A percentile compares a stretch with the other conserved stretches of the same genome.
These are phyloP conservation scores for Trichopria drosophilae DNA, from an alignment of 2,888 invertebrate genomes.

Conservation along the genomic window DNA sequence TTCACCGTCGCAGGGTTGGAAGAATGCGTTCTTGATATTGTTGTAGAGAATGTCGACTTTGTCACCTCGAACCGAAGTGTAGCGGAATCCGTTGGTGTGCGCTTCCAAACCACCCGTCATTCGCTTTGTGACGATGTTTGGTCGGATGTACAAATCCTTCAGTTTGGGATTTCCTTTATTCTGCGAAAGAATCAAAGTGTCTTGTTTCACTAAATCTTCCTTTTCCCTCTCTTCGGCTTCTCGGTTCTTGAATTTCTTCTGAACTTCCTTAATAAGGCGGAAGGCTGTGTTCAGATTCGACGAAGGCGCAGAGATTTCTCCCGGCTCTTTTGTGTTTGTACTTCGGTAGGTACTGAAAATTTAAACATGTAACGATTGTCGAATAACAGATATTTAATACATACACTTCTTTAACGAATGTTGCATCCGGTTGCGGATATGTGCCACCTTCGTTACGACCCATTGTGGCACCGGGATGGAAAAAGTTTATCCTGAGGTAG, in stretches of 20 bases:
- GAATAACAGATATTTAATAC: conserved; percentile 7
- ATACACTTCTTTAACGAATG: conserved; percentile 93
- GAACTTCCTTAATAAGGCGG: conserved; percentile 97
- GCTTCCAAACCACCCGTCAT: conserved; percentile 90
- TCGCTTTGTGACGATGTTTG: conserved; percentile 96
- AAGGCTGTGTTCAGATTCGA: conserved; percentile 96
- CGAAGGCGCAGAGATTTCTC: conserved; percentile 90
- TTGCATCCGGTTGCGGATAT: conserved; percentile 93
- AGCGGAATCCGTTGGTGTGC: conserved; percentile 93
- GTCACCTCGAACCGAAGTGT: conserved; percentile 98
- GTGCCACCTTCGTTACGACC: conserved; percentile 88
- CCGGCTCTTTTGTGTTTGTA: conserved; percentile 96
- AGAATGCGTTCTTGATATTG: conserved; percentile 99
- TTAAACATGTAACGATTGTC: not conserved
- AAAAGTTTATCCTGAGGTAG: conserved; percentile 96
- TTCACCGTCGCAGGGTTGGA: conserved; percentile 98
- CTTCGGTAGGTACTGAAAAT: conserved; percentile 87
- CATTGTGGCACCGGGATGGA: conserved; percentile 96
- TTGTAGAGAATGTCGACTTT: conserved; percentile 99
- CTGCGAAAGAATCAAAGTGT: conserved; percentile 88
- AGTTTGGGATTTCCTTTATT: conserved; percentile 97
- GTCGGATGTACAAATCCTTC: conserved; percentile 96
- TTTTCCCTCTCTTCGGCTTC: conserved; percentile 99
- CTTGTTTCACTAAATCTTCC: conserved; percentile 98
- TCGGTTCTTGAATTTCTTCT: conserved; percentile 96